Evolutionary conservation across 2,113 vertebrate genomes (phyloP), one percentile per base, ranked within the genome.

Genomic region (Aspiorhynchus laticeps): DNA sequence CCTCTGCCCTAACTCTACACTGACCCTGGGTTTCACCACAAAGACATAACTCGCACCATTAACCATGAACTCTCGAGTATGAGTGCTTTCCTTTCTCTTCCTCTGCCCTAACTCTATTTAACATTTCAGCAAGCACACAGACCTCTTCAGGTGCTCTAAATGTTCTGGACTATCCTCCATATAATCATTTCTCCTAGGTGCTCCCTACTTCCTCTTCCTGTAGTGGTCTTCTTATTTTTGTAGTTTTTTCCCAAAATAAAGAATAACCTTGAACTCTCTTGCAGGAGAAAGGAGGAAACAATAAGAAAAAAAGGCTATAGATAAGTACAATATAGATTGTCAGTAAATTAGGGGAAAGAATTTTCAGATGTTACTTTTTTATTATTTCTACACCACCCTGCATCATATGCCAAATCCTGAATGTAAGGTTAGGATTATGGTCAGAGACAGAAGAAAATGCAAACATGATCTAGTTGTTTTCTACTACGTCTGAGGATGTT

Each of bases 1-100:
- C 91, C 90, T 92, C 91, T 43, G 61, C n/a, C 21, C 31, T n/a
- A 65, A 21, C 14, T 59, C 69, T 84, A 11, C 90, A 91, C 88
- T 85, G 87, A 87, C 91, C 88, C 88, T 91, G 92, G 93, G 88
- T 92, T 90, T 87, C 38, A 73, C 78, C 89, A 91, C 88, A 90
- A 90, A 91, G 90, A 89, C 89, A 75, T 86, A 86, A 92, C 88
- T 88, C 91, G 88, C 87, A 84, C 90, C 83, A 84, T 88, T 87
- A 86, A 90, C 88, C 75, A 17, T 91, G 83, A 79, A 85, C 74
- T 90, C 91, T 91, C 89, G 79, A 90, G 86, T 89, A 91, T 87
- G 63, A 88, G 84, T 31, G 46, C 43, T 31, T 84, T 80, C 73
- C 61, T 84, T 90, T 86, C 31, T 83, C 48, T 59, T 59, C 7